A percentile compares a stretch with the other conserved stretches of the same genome.
These are phyloP conservation scores for Potorous gilbertii DNA, from an alignment of 2,797 vertebrate species.

Conservation along the genomic window DNA sequence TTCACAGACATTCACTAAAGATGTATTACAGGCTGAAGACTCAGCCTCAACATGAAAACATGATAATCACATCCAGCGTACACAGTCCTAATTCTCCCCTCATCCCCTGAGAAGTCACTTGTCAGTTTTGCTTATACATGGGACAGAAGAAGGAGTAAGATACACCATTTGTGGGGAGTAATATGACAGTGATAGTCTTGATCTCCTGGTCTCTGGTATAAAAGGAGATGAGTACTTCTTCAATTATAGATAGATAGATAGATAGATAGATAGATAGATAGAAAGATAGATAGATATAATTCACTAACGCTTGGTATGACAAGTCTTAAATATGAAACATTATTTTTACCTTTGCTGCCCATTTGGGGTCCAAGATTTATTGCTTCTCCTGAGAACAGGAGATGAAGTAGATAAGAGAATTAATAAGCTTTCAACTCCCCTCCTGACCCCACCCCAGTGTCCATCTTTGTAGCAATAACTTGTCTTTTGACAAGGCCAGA, in stretches of 20 bases:
- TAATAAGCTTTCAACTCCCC: conserved; percentile 1
- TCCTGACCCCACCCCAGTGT: neutral
- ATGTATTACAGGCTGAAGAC: accelerated
- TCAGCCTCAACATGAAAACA: neutral
- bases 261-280: too few species aligned
- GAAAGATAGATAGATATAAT: neutral
- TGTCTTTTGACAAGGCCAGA: conserved; percentile 31
- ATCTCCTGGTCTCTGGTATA: neutral
- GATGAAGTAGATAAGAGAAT: conserved; percentile 38
- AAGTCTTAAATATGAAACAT: conserved; percentile 63
- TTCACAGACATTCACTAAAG: neutral
- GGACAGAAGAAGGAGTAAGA: neutral
- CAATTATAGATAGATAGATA: conserved; percentile 15
- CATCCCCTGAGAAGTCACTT: conserved; percentile 9
- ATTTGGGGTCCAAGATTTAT: conserved; percentile 51
- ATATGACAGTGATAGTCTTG: conserved; percentile 10
- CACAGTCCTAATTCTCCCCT: conserved; percentile 12
- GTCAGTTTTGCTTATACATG: neutral
- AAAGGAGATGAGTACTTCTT: conserved; percentile 10
- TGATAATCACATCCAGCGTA: neutral
- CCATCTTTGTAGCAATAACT: conserved; percentile 21
- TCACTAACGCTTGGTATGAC: conserved; percentile 69
- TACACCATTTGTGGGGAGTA: neutral
- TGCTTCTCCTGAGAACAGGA: conserved; percentile 28
- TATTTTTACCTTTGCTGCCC: conserved; percentile 64